Evolutionary conservation across 2,113 vertebrate genomes (phyloP).

Genomic region (Cottus gobio): DNA sequence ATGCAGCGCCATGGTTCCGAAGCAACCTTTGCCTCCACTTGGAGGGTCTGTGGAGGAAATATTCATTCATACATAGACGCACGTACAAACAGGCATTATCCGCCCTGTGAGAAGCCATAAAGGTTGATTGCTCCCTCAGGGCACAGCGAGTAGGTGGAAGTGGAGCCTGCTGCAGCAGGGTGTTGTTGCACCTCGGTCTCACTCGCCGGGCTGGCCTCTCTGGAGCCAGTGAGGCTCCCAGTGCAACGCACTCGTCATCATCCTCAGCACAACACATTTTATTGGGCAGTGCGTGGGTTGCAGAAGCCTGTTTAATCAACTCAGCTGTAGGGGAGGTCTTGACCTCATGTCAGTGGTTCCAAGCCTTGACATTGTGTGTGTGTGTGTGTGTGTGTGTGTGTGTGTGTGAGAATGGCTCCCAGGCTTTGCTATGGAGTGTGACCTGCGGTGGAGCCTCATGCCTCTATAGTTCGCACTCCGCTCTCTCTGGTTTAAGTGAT

Average conservation of each 20-base stretch:
- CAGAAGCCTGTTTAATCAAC: constrained; percentile 69
- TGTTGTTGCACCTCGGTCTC: constrained; percentile 42
- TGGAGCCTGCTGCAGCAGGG: constrained; percentile 28
- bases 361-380: constrained; percentile 40
- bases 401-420: constrained; percentile 48
- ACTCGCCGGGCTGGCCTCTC: constrained; percentile 28
- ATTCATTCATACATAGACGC: constrained; percentile 65
- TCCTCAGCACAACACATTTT: constrained; percentile 53
- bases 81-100: constrained; percentile 58
- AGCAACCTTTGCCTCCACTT: constrained; percentile 72
- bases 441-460: constrained; percentile 68
- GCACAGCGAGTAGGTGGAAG: constrained; percentile 50
- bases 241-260: constrained; percentile 54
- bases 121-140: constrained; percentile 56
- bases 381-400: constrained; percentile 21
- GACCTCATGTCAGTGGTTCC: constrained; percentile 64
- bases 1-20: constrained; percentile 71
- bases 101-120: constrained; percentile 41
- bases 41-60: constrained; percentile 74
- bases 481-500: constrained; percentile 66
- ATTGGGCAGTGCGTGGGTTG: constrained; percentile 64
- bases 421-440: constrained; percentile 65
- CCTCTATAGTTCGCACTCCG: constrained; percentile 61
- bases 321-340: constrained; percentile 67
- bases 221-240: constrained; percentile 62